phyloP scores from a whole-genome alignment of 1,140 invertebrate genomes.

The Habropoda laboriosa region DNA sequence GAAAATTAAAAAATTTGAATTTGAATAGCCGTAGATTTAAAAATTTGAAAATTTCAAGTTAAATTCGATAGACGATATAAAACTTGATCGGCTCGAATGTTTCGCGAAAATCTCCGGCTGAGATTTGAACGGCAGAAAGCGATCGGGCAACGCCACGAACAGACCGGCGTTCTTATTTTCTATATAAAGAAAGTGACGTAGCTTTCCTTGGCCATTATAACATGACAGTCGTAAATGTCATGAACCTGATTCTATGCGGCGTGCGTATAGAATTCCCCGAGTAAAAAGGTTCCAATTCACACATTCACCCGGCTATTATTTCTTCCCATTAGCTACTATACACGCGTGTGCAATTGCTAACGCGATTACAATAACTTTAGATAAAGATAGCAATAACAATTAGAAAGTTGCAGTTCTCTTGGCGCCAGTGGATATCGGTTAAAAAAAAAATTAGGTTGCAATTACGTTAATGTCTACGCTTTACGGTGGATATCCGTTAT shows the following conservation, averaged over 20 bases:
- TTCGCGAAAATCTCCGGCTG: background rate
- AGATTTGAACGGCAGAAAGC: background rate
- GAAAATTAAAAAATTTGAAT: background rate
- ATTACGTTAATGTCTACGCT: too few species aligned
- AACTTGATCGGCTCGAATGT: too few species aligned
- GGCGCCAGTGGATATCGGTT: too few species aligned
- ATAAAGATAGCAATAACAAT: background rate
- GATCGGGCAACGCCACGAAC: background rate
- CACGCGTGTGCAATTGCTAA: slow-evolving; percentile 5
- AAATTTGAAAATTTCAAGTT: too few species aligned
- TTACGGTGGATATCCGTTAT: background rate
- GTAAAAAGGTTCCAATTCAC: background rate
- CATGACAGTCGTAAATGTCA: slow-evolving; percentile 65
- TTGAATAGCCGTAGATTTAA: too few species aligned
- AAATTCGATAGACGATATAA: too few species aligned
- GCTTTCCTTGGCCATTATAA: slow-evolving; percentile 37
- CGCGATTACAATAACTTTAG: background rate
- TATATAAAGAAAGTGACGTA: slow-evolving; percentile 67
- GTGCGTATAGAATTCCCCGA: background rate
- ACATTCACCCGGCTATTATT: background rate
- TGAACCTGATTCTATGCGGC: slow-evolving; percentile 20
- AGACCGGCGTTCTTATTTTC: slow-evolving; percentile 43
- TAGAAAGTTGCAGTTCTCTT: background rate
- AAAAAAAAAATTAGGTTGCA: too few species aligned
- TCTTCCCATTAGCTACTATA: background rate